These are phyloP conservation scores for Heliconius erato DNA, from an alignment of 2,888 invertebrate species.

Conservation along the genomic window DNA sequence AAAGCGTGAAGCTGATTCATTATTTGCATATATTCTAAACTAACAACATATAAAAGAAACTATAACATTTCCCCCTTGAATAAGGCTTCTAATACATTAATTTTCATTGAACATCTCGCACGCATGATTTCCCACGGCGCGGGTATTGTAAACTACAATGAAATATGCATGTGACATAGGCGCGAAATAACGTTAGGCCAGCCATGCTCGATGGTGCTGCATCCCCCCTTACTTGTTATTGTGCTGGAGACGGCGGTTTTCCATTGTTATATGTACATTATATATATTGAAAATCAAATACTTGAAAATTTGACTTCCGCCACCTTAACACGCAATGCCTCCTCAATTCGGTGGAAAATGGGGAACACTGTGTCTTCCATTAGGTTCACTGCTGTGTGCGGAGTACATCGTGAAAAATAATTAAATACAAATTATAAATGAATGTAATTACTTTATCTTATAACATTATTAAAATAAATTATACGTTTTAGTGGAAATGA, in stretches of 20 bases:
- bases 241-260: slow-evolving; percentile 54
- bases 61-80: slow-evolving; percentile 31
- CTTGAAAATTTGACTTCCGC: no score
- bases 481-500: background rate
- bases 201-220: slow-evolving; percentile 60
- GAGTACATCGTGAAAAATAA: no score
- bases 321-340: no score
- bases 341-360: no score
- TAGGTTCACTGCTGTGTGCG: no score
- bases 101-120: slow-evolving; percentile 56
- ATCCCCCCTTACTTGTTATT: slow-evolving; percentile 55
- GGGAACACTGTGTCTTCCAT: no score
- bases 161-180: slow-evolving; percentile 79
- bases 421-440: no score
- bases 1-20: background rate
- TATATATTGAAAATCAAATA: background rate
- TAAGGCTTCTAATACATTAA: slow-evolving; percentile 50
- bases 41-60: slow-evolving; percentile 16
- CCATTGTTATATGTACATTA: slow-evolving; percentile 49
- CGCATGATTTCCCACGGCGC: slow-evolving; percentile 77
- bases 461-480: no score
- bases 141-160: slow-evolving; percentile 75
- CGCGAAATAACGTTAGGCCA: slow-evolving; percentile 74
- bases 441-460: no score
- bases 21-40: slow-evolving; percentile 4